Base-by-base conservation (phyloP, 2,888 invertebrate species). In the Petrolisthes manimaculis region DNA sequence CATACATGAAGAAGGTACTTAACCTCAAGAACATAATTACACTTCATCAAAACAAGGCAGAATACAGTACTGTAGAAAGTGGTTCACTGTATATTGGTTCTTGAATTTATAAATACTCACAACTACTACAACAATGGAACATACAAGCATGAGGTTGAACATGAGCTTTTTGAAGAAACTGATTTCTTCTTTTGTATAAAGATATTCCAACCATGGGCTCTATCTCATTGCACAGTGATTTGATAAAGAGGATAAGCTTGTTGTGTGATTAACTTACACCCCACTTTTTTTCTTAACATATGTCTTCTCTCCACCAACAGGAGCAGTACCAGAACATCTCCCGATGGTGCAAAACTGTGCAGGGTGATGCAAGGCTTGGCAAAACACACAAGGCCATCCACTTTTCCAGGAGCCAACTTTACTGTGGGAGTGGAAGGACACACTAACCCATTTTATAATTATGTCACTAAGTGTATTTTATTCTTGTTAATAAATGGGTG, bases 1-100 rank as follows among this genome's bases (percentile, higher is more conserved):
- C 84, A 3, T 86, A 69, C 61, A 84, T 85, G 56, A 88, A 88
- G 14, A 90, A 90, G 84, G 90, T 90, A 80, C 12, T 24, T 56
- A 9, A 5, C 18, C 21, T 55, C n/a, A 14, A 18, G n/a, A 9
- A 37, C 21, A 82, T 67, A 18, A 55, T 37, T 75, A 18, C 24
- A 18, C 5, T 84, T 69, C 51, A 24, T 87, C n/a, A 18, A 80
- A 83, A 87, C 83, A 84, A 87, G 67, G 37, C 37, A 37, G 37
- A 37, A 37, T 37, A 37, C 37, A 37, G 37, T 37, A 37, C 37
- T 37, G 37, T 37, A 37, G 37, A 37, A 0, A 37, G 37, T 37
- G 2, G 37, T 37, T 37, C 2, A 37, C 37, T 37, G 37, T 37
- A 37, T 37, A 37, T 37, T 37, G 37, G 37, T 37, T 37, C 37